Conservation (phyloP, 1,140 invertebrate species). For the Parapsyche elsis region DNA sequence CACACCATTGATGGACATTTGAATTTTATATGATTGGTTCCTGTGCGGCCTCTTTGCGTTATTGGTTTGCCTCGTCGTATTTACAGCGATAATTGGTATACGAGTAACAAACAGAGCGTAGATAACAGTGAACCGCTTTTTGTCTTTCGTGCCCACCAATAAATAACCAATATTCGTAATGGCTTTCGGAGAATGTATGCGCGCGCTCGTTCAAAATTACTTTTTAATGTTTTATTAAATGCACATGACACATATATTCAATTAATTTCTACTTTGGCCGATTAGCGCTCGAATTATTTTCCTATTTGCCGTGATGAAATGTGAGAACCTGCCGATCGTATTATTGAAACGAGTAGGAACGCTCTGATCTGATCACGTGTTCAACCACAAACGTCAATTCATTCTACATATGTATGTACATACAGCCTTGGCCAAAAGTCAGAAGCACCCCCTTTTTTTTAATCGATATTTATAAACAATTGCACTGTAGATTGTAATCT, state of each 20-base stretch:
- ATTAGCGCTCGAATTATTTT: neutral
- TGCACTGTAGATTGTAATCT: too few species aligned
- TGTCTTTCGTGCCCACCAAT: slow-evolving; percentile 13
- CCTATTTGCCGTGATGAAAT: too few species aligned
- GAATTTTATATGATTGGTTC: slow-evolving; percentile 2
- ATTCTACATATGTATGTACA: too few species aligned
- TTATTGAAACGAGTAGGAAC: too few species aligned
- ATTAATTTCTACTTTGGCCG: neutral
- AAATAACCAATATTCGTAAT: slow-evolving; percentile 31
- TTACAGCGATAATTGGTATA: neutral
- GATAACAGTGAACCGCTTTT: neutral
- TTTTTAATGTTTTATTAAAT: slow-evolving; percentile 34
- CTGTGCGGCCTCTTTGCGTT: neutral
- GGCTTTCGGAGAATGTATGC: neutral
- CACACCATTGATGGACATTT: slow-evolving; percentile 5
- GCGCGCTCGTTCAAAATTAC: neutral
- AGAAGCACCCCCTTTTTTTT: too few species aligned
- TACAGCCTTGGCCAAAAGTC: too few species aligned
- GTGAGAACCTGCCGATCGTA: too few species aligned
- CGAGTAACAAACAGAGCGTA: too few species aligned
- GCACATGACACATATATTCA: neutral
- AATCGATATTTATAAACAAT: too few species aligned
- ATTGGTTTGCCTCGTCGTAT: slow-evolving; percentile 2
- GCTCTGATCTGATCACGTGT: too few species aligned
- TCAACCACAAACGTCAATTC: too few species aligned